Conservation (phyloP, 2,888 invertebrate genomes). For the Troides aeacus region DNA sequence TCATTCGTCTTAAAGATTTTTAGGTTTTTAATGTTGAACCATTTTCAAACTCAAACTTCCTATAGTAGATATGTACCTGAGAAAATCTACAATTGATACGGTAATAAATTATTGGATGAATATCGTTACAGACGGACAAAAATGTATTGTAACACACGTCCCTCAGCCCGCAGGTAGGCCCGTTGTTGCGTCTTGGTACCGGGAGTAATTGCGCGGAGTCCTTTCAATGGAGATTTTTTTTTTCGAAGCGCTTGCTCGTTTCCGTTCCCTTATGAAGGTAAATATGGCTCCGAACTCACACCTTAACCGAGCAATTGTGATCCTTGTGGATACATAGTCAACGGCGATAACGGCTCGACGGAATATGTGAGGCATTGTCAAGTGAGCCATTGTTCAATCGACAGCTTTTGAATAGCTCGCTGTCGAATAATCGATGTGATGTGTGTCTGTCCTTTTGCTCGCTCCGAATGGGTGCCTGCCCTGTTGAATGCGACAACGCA, state of each 20-base stretch:
- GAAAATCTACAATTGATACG: too few relatives aligned
- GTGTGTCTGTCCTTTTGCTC: conserved; percentile 10
- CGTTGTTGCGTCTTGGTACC: conserved; percentile 34
- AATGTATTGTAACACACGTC: conserved; percentile 30
- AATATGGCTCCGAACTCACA: conserved; percentile 35
- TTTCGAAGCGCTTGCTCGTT: conserved; percentile 42
- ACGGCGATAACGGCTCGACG: conserved; percentile 27
- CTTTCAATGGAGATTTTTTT: conserved; percentile 42
- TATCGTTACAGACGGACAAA: conserved; percentile 8
- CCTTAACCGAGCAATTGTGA: conserved; percentile 22
- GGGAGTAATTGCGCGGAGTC: conserved; percentile 44
- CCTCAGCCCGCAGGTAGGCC: conserved; percentile 35
- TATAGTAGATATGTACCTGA: too few relatives aligned
- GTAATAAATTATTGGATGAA: conserved; percentile 9
- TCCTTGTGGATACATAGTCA: conserved; percentile 24
- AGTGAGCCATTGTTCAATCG: conserved; percentile 38
- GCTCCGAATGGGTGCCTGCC: not conserved
- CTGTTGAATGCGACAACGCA: conserved; percentile 4
- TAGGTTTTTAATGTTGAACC: too few relatives aligned
- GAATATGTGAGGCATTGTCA: conserved; percentile 8
- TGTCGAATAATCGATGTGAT: conserved; percentile 33
- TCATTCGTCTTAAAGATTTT: too few relatives aligned
- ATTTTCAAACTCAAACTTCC: too few relatives aligned
- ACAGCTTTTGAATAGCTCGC: conserved; percentile 37
- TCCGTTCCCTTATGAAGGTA: conserved; percentile 42